Evolutionary conservation across 2,797 vertebrate species (phyloP).

Genomic region (Sebastolobus altivelis): DNA sequence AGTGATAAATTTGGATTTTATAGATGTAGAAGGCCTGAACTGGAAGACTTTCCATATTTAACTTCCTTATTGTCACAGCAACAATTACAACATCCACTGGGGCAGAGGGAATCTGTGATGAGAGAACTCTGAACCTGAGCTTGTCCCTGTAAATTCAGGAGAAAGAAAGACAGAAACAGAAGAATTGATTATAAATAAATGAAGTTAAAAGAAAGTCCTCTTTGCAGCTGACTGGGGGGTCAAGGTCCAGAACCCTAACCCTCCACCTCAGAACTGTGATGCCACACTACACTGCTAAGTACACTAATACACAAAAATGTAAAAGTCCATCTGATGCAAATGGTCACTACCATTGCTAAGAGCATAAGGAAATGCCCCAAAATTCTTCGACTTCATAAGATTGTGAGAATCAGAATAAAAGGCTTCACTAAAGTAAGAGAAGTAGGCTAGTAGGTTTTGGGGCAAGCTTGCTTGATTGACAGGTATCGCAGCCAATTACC

Average conservation of each 20-base stretch:
- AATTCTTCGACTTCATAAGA: no score
- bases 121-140: background rate
- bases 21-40: background rate
- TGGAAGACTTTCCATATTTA: background rate
- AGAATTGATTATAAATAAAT: background rate
- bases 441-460: background rate
- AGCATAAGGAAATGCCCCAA: background rate
- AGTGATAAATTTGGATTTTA: background rate
- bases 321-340: background rate
- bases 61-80: background rate
- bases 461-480: background rate
- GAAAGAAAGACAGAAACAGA: background rate
- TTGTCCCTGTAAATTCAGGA: background rate
- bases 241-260: background rate
- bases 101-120: no score
- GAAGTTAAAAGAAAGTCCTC: background rate
- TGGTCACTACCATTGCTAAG: background rate
- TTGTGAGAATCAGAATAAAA: no score
- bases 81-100: background rate
- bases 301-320: background rate
- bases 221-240: background rate
- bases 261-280: background rate
- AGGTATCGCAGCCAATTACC: background rate
- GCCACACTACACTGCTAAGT: background rate
- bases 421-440: background rate